Conservation (phyloP, 2,888 invertebrate species). For the Drepana falcataria region DNA sequence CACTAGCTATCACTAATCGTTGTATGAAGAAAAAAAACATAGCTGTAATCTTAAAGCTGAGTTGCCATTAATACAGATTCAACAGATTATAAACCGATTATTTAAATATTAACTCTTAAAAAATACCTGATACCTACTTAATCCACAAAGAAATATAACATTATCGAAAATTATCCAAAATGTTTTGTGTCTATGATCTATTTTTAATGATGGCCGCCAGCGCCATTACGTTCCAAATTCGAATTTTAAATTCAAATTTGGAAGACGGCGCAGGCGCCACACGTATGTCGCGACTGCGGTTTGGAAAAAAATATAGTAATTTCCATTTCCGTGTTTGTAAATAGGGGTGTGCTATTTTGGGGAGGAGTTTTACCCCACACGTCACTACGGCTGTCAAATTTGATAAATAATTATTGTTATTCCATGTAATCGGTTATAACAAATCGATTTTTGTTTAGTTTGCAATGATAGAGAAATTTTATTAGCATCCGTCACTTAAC, state of each 20-base stretch:
- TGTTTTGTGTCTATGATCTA: slow-evolving; percentile 55
- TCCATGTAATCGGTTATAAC: slow-evolving; percentile 29
- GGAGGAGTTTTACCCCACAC: slow-evolving; percentile 17
- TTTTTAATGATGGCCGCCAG: slow-evolving; percentile 67
- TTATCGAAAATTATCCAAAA: slow-evolving; percentile 45
- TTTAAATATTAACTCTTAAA: slow-evolving; percentile 1
- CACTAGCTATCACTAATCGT: no score
- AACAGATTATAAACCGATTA: background rate
- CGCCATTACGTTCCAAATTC: slow-evolving; percentile 41
- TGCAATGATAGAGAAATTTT: no score
- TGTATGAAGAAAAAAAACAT: no score
- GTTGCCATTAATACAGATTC: background rate
- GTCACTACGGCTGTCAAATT: slow-evolving; percentile 22
- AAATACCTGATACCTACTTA: background rate
- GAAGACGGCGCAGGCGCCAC: slow-evolving; percentile 47
- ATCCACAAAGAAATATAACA: slow-evolving; percentile 19
- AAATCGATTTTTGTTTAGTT: slow-evolving; percentile 13
- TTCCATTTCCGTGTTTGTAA: slow-evolving; percentile 35
- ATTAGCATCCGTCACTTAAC: no score
- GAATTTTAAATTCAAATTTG: slow-evolving; percentile 64
- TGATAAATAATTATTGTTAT: slow-evolving; percentile 31
- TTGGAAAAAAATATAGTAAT: slow-evolving; percentile 38
- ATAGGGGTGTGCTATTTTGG: slow-evolving; percentile 25
- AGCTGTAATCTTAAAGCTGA: no score
- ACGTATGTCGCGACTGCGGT: slow-evolving; percentile 44